phyloP scores from a whole-genome alignment of 2,888 invertebrate genomes.

The Halocaridina rubra region DNA sequence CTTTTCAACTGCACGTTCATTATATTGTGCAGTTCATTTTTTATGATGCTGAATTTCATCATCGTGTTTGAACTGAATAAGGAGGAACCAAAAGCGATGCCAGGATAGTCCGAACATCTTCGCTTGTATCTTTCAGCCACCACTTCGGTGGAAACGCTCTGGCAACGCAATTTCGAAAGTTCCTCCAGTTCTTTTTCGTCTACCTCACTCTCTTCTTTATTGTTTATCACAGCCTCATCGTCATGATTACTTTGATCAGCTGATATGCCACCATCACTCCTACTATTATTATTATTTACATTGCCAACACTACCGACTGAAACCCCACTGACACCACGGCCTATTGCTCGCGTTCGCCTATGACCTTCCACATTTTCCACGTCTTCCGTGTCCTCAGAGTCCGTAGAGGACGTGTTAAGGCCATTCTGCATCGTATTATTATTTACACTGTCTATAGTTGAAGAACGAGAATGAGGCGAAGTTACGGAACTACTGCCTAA shows the following conservation, averaged over 20 bases:
- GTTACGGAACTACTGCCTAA: conserved; percentile 17
- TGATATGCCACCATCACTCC: conserved; percentile 42
- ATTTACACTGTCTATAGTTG: conserved; percentile 33
- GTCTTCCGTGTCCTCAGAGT: conserved; percentile 52
- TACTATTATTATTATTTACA: conserved; percentile 45
- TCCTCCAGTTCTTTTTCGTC: conserved; percentile 74
- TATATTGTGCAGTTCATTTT: conserved; percentile 97
- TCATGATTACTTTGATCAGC: conserved; percentile 36
- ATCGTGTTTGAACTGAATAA: conserved; percentile 96
- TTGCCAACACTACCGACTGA: conserved; percentile 52
- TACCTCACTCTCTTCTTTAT: conserved; percentile 73
- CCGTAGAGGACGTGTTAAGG: conserved; percentile 25
- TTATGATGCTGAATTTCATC: conserved; percentile 97
- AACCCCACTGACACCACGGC: background rate
- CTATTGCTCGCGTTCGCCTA: conserved; percentile 25
- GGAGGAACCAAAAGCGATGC: conserved; percentile 84
- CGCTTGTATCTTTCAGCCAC: conserved; percentile 74
- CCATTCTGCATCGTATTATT: conserved; percentile 44
- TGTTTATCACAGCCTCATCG: conserved; percentile 71
- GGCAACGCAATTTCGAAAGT: conserved; percentile 85
- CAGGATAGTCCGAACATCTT: conserved; percentile 91
- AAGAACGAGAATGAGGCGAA: conserved; percentile 30
- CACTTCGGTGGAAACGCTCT: conserved; percentile 89
- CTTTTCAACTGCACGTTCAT: conserved; percentile 95
- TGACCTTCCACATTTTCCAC: conserved; percentile 29